Percentiles rank a stretch among this genome's conserved stretches.
These are phyloP conservation scores for Odobenus rosmarus DNA, from an alignment of 2,113 vertebrate genomes.

Conservation along the genomic window DNA sequence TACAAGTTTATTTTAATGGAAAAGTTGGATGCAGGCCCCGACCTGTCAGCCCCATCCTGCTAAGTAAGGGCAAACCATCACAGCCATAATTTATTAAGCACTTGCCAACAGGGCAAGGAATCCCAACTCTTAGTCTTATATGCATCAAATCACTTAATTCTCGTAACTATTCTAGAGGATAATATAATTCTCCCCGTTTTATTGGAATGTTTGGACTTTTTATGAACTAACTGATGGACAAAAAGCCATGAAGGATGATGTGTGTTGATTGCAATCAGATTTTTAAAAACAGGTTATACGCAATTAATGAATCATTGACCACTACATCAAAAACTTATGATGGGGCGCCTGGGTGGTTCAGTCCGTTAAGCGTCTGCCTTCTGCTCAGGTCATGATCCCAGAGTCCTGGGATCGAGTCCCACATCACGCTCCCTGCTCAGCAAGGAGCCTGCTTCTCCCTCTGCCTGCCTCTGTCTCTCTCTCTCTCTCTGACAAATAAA, in stretches of 20 bases:
- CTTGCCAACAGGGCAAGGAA: background rate
- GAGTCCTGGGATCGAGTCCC: no score
- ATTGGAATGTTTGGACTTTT: background rate
- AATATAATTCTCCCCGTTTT: background rate
- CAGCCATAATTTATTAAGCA: background rate
- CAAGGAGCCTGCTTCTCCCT: no score
- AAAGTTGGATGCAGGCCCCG: background rate
- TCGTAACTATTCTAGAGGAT: background rate
- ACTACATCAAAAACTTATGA: background rate
- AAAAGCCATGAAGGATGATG: background rate
- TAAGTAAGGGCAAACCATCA: background rate
- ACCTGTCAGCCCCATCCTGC: background rate
- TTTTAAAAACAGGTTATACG: background rate
- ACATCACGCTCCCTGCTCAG: no score
- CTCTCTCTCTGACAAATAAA: no score
- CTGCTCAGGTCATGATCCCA: no score
- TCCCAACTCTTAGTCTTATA: background rate
- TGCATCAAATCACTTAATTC: background rate
- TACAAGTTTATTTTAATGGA: slow-evolving; percentile 14
- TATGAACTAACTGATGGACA: background rate
- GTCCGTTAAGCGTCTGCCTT: no score
- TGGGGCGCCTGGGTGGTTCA: no score
- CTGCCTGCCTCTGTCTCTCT: no score
- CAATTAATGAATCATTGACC: background rate
- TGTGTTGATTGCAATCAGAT: background rate